Conservation (phyloP, 2,797 vertebrate species). For the Mormyrops boulengeri region DNA sequence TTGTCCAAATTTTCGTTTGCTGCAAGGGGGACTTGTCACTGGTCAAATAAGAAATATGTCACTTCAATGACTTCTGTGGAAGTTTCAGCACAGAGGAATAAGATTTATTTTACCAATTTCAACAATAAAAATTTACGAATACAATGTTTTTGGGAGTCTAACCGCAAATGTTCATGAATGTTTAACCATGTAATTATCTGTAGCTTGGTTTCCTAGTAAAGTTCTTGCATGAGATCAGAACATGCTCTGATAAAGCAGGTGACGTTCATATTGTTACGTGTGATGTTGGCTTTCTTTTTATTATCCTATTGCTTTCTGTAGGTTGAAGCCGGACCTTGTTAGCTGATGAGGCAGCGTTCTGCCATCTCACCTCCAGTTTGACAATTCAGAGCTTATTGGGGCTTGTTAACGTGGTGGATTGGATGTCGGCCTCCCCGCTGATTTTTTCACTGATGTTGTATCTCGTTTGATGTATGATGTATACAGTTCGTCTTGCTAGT, state of each 20-base stretch:
- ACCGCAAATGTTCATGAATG: not conserved
- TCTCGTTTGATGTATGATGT: too few relatives aligned
- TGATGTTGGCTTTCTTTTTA: too few relatives aligned
- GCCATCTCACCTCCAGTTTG: too few relatives aligned
- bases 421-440: too few relatives aligned
- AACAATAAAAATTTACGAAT: not conserved
- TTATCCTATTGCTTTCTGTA: too few relatives aligned
- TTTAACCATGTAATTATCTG: not conserved
- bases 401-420: too few relatives aligned
- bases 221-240: not conserved
- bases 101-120: conserved; percentile 7
- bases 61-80: not conserved
- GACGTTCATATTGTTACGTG: not conserved
- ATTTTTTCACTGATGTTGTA: too few relatives aligned
- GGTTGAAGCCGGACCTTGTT: too few relatives aligned
- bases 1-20: conserved; percentile 4
- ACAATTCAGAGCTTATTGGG: too few relatives aligned
- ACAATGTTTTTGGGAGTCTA: not conserved
- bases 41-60: not conserved
- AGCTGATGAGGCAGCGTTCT: too few relatives aligned
- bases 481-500: too few relatives aligned
- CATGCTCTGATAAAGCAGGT: not conserved
- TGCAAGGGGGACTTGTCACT: not conserved
- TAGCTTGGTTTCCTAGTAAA: not conserved
- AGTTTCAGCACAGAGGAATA: not conserved